A percentile compares a stretch with the other conserved stretches of the same genome.
These are phyloP conservation scores for Fukomys damarensis DNA, from an alignment of 2,113 vertebrate species.

Conservation along the genomic window DNA sequence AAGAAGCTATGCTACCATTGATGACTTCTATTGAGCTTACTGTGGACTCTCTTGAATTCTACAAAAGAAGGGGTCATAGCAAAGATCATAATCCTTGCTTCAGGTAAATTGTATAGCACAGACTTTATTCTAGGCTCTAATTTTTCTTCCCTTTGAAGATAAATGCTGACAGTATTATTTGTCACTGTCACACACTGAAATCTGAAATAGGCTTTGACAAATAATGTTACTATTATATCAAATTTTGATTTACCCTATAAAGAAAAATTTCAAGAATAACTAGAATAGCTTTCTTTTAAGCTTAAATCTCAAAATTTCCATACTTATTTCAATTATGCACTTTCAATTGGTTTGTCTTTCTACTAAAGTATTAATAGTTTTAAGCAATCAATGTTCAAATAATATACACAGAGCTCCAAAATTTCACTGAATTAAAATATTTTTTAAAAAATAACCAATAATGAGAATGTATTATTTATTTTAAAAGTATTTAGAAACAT, in stretches of 20 bases:
- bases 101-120: not conserved
- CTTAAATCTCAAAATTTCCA: not conserved
- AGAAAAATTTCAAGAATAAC: not conserved
- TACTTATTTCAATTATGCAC: not conserved
- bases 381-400: not conserved
- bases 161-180: constrained; percentile 9
- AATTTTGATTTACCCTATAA: not conserved
- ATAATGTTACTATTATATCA: not conserved
- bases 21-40: not conserved
- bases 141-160: constrained; percentile 36
- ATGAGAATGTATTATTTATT: not conserved
- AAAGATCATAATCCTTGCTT: constrained; percentile 45
- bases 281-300: not conserved
- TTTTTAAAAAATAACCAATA: not conserved
- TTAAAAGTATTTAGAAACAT: not conserved
- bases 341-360: not conserved
- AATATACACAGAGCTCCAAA: not conserved
- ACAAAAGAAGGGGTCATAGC: not conserved
- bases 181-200: constrained; percentile 12
- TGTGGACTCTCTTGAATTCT: not conserved
- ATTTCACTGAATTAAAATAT: not conserved
- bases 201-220: constrained; percentile 31
- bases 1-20: not conserved
- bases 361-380: not conserved
- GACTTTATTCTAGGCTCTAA: not conserved